phyloP scores from a whole-genome alignment of 2,113 vertebrate genomes.

The Mirounga angustirostris region DNA sequence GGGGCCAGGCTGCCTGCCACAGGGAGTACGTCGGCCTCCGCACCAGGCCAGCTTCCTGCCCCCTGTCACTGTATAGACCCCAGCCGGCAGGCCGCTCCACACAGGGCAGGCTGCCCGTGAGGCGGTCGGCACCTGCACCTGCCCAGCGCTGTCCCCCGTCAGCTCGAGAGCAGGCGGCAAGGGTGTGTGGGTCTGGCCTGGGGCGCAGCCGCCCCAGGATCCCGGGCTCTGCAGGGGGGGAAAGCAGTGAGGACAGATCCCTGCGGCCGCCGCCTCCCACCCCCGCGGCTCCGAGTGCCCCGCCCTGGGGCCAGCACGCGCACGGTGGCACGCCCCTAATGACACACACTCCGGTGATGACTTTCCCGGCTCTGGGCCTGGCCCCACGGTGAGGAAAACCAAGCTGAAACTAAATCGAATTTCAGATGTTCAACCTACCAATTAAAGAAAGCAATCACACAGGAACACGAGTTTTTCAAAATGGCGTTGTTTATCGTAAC shows the following conservation, averaged over 20 bases:
- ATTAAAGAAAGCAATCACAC: constrained; percentile 85
- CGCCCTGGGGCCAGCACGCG: background rate
- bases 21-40: rapidly evolving
- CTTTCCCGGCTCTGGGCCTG: constrained; percentile 74
- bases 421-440: constrained; percentile 86
- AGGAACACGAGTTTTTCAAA: constrained; percentile 85
- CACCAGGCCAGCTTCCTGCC: background rate
- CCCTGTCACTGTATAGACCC: rapidly evolving
- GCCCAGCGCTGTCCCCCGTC: background rate
- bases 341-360: background rate
- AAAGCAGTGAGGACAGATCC: background rate
- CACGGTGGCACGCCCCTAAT: background rate
- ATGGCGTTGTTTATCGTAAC: constrained; percentile 84
- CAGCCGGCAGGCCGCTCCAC: background rate
- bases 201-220: background rate
- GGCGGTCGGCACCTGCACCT: background rate
- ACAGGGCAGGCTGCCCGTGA: background rate
- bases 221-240: background rate
- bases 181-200: background rate
- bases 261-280: background rate
- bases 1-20: background rate
- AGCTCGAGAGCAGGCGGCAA: background rate
- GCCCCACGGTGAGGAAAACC: constrained; percentile 83
- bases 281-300: rapidly evolving
- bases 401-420: constrained; percentile 87